Base-by-base conservation (phyloP, 2,797 vertebrate genomes). In the Dromococcyx pavoninus region DNA sequence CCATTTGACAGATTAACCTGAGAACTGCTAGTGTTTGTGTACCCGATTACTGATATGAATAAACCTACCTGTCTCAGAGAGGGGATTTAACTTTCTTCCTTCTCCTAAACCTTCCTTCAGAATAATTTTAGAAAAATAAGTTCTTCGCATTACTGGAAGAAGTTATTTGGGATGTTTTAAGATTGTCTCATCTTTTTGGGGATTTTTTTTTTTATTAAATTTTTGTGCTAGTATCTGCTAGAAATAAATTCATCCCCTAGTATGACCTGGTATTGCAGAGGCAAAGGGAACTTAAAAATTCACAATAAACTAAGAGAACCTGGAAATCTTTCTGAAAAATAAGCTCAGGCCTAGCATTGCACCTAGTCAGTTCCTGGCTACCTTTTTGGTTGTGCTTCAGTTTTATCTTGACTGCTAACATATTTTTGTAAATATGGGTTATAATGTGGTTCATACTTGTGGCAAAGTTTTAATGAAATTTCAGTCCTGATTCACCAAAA, bases 161-260 rank as follows among this genome's bases (percentile, higher is more conserved):
- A 92, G 8, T 9, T 77, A 23, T 76, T 58, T 15, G 16, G 5
- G 3, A 25, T 74, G 4, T 9, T 93, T 76, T 58, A 60, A 88
- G 80, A 70, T 27, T 2, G 1, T 64, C 1, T 65, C 2, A 13
- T 27, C 1, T 58, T 60, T 43, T 18, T 5, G 13, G 8, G 15
- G 15, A 15, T 27, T 9, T 39, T 48, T 3, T 37, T 84, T 33
- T 74, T n/a, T 21, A 18, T 50, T 25, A 75, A 73, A 6, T 24
- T 35, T 78, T 61, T 70, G 27, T 56, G 37, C 14, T 14, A n/a
- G 3, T 21, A 48, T 43, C 7, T 5, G 10, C 19, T 3, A 76
- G 18, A 76, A 93, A 39, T 46, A 62, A 46, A 61, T 69, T 74
- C 13, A 57, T n/a, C 2, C 4, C 3, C 28, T 37, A 25, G 3